A percentile compares a stretch with the other conserved stretches of the same genome.
Evolutionary conservation across 2,797 vertebrate genomes (phyloP).

Genomic region (Eidolon dupreanum): DNA sequence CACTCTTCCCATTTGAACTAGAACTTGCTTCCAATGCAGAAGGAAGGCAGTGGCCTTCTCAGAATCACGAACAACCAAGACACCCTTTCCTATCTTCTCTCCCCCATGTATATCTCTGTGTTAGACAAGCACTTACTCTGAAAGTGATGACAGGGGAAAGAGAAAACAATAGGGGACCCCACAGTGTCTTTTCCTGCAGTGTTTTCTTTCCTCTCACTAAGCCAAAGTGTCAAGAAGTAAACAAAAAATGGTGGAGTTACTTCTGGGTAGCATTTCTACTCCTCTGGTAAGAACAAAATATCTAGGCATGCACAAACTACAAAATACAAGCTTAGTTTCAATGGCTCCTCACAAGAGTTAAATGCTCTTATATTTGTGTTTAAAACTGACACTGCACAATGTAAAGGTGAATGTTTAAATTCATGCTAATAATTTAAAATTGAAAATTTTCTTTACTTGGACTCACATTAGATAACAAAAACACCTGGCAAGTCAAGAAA

Average conservation of each 20-base stretch:
- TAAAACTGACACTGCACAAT: neutral
- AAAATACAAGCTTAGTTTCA: neutral
- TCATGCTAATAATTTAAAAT: neutral
- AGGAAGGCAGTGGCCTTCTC: neutral
- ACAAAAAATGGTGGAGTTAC: neutral
- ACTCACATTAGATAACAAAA: no score
- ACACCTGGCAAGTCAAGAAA: no score
- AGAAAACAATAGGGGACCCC: neutral
- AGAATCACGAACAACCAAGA: neutral
- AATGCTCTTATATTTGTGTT: neutral
- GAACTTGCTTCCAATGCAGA: neutral
- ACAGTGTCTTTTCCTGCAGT: fast-evolving
- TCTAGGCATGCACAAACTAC: fast-evolving
- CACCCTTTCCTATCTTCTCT: neutral
- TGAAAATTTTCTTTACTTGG: neutral
- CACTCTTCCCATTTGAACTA: neutral
- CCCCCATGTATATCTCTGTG: fast-evolving
- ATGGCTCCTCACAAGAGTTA: neutral
- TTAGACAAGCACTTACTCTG: fast-evolving
- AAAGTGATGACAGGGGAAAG: fast-evolving
- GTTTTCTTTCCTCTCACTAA: no score
- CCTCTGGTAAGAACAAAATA: neutral
- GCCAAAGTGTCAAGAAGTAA: neutral
- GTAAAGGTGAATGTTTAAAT: neutral
- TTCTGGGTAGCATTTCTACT: neutral